Conservation (phyloP, 1,140 invertebrate genomes). For the Rhagoletis pomonella region DNA sequence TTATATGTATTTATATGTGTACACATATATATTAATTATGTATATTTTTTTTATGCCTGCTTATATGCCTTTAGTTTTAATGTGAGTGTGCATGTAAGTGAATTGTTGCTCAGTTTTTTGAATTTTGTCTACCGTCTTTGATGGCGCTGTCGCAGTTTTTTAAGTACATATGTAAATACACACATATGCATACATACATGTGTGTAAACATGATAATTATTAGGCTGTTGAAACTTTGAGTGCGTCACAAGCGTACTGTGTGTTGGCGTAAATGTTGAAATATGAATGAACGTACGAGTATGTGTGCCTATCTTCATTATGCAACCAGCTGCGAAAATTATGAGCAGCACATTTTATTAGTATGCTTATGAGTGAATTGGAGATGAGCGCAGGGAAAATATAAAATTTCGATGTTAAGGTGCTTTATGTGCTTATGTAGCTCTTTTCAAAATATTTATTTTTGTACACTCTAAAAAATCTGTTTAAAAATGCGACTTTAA, state of each 20-base stretch:
- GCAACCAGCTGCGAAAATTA: background rate
- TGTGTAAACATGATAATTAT: conserved; percentile 4
- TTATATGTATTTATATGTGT: background rate
- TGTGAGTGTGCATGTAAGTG: no score
- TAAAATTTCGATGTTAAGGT: background rate
- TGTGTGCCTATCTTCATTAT: background rate
- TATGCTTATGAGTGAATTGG: background rate
- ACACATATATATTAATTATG: background rate
- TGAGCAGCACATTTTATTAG: background rate
- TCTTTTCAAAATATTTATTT: no score
- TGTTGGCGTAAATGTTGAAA: background rate
- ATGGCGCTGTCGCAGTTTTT: no score
- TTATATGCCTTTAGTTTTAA: background rate
- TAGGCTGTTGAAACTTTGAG: background rate
- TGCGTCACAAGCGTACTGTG: background rate
- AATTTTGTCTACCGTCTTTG: no score
- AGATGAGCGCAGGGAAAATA: no score
- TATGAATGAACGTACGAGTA: background rate
- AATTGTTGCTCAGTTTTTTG: no score
- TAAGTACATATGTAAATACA: background rate
- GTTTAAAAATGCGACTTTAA: no score
- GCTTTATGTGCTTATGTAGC: no score
- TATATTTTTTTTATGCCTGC: background rate
- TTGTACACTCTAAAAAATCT: no score
- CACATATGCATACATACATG: no score